Percentiles rank a stretch among this genome's conserved stretches.
phyloP scores from a whole-genome alignment of 2,113 vertebrate species.

The Microtus oregoni region DNA sequence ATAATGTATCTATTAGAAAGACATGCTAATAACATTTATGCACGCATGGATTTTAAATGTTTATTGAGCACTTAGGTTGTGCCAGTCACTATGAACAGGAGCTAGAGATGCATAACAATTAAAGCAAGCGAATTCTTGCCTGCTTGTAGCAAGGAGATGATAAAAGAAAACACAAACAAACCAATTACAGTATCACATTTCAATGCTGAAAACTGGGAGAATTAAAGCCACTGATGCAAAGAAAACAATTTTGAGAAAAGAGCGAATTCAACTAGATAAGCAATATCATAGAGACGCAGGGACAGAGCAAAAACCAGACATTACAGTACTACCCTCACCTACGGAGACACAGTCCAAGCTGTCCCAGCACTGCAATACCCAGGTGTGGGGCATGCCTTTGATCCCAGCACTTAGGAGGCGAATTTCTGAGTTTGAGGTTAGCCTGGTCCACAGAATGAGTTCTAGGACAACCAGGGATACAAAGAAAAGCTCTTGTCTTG shows the following conservation, averaged over 20 bases:
- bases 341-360: not conserved
- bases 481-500: not conserved
- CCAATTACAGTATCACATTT: constrained; percentile 36
- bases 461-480: not conserved
- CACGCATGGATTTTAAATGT: constrained; percentile 70
- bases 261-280: constrained; percentile 40
- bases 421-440: not conserved
- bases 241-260: constrained; percentile 63
- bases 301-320: constrained; percentile 16
- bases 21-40: constrained; percentile 36
- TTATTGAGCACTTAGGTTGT: constrained; percentile 66
- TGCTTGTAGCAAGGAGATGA: constrained; percentile 32
- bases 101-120: constrained; percentile 47
- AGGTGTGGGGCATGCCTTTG: not conserved
- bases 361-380: not conserved
- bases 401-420: not conserved
- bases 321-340: not conserved
- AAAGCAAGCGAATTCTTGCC: constrained; percentile 46
- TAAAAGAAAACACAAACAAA: constrained; percentile 29
- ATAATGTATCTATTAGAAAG: not conserved
- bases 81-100: constrained; percentile 47
- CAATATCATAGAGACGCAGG: constrained; percentile 54
- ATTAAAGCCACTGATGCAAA: constrained; percentile 38
- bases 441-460: not conserved
- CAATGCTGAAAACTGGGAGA: constrained; percentile 28